Base-by-base conservation (phyloP, 2,888 invertebrate genomes). In the Cephus nigrinus region DNA sequence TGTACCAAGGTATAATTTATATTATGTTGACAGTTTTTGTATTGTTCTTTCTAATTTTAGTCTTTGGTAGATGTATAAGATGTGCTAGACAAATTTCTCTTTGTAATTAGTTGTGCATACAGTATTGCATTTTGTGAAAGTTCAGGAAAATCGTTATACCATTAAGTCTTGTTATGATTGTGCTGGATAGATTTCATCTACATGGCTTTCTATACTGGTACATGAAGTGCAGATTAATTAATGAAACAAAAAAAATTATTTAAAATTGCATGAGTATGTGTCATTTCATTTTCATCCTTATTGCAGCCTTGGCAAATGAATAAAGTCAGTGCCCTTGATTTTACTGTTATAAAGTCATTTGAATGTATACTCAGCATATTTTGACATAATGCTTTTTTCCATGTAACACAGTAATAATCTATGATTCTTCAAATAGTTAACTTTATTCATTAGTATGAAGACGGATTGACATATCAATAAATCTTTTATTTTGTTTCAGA, bases 401-500 rank as follows among this genome's bases (percentile, higher is more conserved):
- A 55, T 1, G 23, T 55, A 55, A 23, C 9, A 23, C 55, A 23
- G 9, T 55, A 55, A 23, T 23, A 55, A 55, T 23, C 23, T 23
- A 55, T 55, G 23, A 15, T 5, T 55, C 55, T 23, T 23, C 9
- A 55, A 55, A 55, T 9, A 23, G 2, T 55, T 55, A 5, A 55
- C 5, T 9, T 55, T 55, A 23, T 55, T 55, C 55, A 9, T 55
- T 55, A 55, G 5, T 23, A 9, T 55, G 9, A 55, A 55, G 55
- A 23, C 23, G 23, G 23, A 55, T 40, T 23, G 55, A 15, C 9
- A 15, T 9, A 55, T 55, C 9, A 55, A 55, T 23, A 55, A 23
- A 9, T 55, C 72, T 36, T 3, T 55, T 73, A 71, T 35, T 68
- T 30, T 77, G 79, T 85, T 88, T 73, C 85, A 88, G 88, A 79